phyloP scores from a whole-genome alignment of 2,797 vertebrate species.

The Sarcophilus harrisii region DNA sequence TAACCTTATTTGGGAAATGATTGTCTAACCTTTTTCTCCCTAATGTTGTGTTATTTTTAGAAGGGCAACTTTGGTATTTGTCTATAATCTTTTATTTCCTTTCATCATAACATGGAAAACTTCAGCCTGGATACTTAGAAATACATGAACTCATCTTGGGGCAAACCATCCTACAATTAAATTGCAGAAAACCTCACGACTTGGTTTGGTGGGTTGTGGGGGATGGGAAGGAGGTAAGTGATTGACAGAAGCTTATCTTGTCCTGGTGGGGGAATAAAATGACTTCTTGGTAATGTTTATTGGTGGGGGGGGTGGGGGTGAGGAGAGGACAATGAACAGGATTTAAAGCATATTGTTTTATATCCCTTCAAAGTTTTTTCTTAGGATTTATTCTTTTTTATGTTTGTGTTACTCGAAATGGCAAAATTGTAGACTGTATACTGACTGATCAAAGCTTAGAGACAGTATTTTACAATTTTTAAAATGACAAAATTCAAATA shows the following conservation, averaged over 20 bases:
- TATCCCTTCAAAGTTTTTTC: slow-evolving; percentile 38
- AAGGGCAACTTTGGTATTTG: slow-evolving; percentile 63
- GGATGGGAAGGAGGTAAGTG: slow-evolving; percentile 57
- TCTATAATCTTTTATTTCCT: slow-evolving; percentile 68
- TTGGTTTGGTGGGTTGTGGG: slow-evolving; percentile 75
- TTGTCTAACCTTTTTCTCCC: slow-evolving; percentile 49
- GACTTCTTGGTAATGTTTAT: slow-evolving; percentile 45
- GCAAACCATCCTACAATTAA: slow-evolving; percentile 65
- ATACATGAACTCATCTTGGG: slow-evolving; percentile 68
- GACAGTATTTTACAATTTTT: slow-evolving; percentile 26
- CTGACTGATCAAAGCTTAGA: background rate
- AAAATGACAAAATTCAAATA: background rate
- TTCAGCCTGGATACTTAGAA: slow-evolving; percentile 72
- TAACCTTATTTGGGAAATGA: slow-evolving; percentile 34
- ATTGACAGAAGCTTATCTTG: slow-evolving; percentile 63
- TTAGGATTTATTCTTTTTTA: background rate
- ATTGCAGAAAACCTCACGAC: slow-evolving; percentile 67
- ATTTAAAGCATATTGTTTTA: background rate
- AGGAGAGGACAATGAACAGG: background rate
- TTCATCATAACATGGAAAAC: slow-evolving; percentile 77
- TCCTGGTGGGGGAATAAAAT: slow-evolving; percentile 68
- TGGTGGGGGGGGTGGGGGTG: background rate
- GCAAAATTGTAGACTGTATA: slow-evolving; percentile 35
- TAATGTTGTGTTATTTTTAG: slow-evolving; percentile 71
- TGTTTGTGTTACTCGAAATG: slow-evolving; percentile 3